Evolutionary conservation across 2,888 invertebrate genomes (phyloP).

Genomic region (Heteropelma amictum): DNA sequence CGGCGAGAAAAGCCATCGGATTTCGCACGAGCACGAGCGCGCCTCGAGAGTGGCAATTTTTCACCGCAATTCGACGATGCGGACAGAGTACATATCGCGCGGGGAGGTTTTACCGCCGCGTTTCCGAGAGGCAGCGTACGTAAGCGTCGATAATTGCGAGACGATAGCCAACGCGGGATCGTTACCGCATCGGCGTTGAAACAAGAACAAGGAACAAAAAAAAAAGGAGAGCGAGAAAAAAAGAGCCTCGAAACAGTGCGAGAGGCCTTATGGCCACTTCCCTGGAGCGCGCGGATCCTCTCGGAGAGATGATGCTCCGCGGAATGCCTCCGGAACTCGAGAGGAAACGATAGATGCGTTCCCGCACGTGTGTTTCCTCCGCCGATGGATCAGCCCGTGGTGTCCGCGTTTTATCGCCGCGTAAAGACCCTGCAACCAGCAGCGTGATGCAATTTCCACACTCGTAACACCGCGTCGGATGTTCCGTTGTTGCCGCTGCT

Average conservation of each 20-base stretch:
- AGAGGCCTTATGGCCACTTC: no score
- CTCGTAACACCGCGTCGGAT: conserved; percentile 44
- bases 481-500: neutral
- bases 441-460: conserved; percentile 59
- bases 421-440: conserved; percentile 67
- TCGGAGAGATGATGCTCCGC: conserved; percentile 20
- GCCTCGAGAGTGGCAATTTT: no score
- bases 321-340: conserved; percentile 58
- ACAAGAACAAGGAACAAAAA: no score
- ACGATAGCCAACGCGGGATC: conserved; percentile 64
- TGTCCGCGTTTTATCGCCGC: conserved; percentile 71
- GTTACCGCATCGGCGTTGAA: conserved; percentile 66
- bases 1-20: no score
- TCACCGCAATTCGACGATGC: conserved; percentile 6
- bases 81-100: conserved; percentile 60
- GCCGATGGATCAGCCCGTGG: conserved; percentile 63
- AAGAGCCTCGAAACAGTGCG: no score
- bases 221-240: no score
- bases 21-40: no score
- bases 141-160: conserved; percentile 72
- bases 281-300: conserved; percentile 35
- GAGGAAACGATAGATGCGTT: conserved; percentile 67
- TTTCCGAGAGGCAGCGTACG: conserved; percentile 62
- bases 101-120: conserved; percentile 63
- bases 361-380: conserved; percentile 49